Base-by-base conservation (phyloP, 1,140 invertebrate genomes). In the Apis cerana region DNA sequence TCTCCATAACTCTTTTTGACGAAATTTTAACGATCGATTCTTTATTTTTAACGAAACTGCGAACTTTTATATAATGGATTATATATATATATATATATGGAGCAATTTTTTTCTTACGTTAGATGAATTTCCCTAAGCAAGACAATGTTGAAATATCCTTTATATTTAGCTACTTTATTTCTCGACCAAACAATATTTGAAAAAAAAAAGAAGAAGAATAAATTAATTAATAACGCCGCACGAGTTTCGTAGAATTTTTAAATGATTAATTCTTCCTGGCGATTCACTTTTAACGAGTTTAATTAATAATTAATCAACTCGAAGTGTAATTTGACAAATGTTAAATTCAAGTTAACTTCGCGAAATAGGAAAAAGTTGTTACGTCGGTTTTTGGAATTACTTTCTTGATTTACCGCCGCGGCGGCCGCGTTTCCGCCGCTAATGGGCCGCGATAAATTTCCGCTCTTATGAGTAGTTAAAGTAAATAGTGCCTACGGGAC, bases 401-500 rank as follows among this genome's bases (percentile, higher is more conserved):
- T 17, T 12, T 33, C 50, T 65, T 85, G 78, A 86, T 86, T 85
- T 86, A 86, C 50, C 19, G 54, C 64, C 52, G 43, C 52, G 21
- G 13, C 2, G 19, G 43, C 3, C n/a, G 54, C 23, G 27, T 62
- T 85, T 19, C 33, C 54, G 56, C 65, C 65, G 58, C 79, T 85
- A 86, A 86, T 86, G 58, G 59, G 50, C 56, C 17, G 5, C 77
- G 9, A 82, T 86, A 86, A 86, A 86, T 86, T 85, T 2, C 56
- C 23, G 27, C 15, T 50, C 62, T 80, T 75, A 81, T 67, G 70
- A 58, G 56, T 64, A 82, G 33, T 76, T 75, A 85, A 17, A 33
- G 19, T 61, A 27, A 52, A 72, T 43, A 54, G 50, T 10, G 21
- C 43, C 50, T 43, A 17, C 48, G 48, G 23, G 17, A 74, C n/a